Conservation (phyloP, 2,888 invertebrate genomes). For the Scaptomyza reducta region DNA sequence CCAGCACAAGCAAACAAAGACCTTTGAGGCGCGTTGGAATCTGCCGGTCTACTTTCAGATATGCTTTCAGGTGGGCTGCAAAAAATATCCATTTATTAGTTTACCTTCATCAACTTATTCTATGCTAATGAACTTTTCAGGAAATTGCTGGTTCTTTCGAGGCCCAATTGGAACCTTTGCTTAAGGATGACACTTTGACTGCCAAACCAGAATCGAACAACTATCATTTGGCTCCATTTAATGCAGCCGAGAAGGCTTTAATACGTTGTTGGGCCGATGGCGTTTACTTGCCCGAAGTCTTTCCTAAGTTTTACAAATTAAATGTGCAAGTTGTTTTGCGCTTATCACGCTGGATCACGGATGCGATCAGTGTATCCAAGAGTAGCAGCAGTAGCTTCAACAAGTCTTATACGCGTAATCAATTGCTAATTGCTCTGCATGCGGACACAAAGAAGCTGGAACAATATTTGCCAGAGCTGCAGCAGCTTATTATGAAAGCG, state of each 20-base stretch:
- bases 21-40: constrained; percentile 95
- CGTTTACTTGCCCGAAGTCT: constrained; percentile 91
- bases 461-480: constrained; percentile 63
- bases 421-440: constrained; percentile 74
- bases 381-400: constrained; percentile 41
- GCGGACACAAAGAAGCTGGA: constrained; percentile 74
- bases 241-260: constrained; percentile 85
- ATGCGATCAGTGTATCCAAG: constrained; percentile 71
- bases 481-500: constrained; percentile 88
- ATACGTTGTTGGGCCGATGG: constrained; percentile 90
- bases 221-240: constrained; percentile 82
- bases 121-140: constrained; percentile 51
- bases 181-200: constrained; percentile 66
- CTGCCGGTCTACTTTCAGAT: constrained; percentile 97
- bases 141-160: constrained; percentile 90
- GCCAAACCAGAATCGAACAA: constrained; percentile 19
- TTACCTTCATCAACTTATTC: background rate
- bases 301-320: constrained; percentile 95
- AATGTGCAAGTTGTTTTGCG: constrained; percentile 92
- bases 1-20: constrained; percentile 89
- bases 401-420: constrained; percentile 59
- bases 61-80: constrained; percentile 89
- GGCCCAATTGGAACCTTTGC: constrained; percentile 71
- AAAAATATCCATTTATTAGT: background rate
- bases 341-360: constrained; percentile 89